phyloP scores from a whole-genome alignment of 2,888 invertebrate species.

The Limnephilus auricula region DNA sequence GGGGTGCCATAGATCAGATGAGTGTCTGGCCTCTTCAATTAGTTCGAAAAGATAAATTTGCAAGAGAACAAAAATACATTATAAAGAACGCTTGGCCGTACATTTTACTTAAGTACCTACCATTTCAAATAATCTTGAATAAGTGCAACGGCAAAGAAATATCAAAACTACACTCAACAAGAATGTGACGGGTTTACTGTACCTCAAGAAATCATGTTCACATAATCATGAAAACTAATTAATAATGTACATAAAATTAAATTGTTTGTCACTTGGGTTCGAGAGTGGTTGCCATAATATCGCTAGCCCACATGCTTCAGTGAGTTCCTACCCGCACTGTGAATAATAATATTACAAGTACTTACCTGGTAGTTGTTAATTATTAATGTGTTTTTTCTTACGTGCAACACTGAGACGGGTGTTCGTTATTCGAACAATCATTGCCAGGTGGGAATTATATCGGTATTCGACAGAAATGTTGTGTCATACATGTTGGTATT shows the following conservation, averaged over 20 bases:
- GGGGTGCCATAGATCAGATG: no score
- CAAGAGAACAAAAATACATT: no score
- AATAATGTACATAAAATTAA: neutral
- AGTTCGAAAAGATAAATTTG: no score
- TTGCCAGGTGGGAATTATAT: slow-evolving; percentile 13
- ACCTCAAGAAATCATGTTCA: neutral
- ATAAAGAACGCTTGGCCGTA: no score
- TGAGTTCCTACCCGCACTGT: neutral
- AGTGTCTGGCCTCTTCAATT: no score
- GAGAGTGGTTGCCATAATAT: neutral
- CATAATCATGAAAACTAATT: neutral
- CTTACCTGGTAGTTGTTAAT: no score
- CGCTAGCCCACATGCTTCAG: neutral
- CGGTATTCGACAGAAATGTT: slow-evolving; percentile 12
- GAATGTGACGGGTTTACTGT: neutral
- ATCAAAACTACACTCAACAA: neutral
- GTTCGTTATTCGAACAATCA: neutral
- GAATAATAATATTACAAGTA: neutral
- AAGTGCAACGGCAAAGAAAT: neutral
- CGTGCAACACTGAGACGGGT: slow-evolving; percentile 5
- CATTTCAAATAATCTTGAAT: neutral
- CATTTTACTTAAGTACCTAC: no score
- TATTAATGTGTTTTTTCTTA: slow-evolving; percentile 7
- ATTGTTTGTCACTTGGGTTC: neutral
- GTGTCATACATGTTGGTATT: neutral